Evolutionary conservation across 2,888 invertebrate species (phyloP), one percentile per base, ranked within the genome.

Genomic region (Thecocarcelia acutangulata): DNA sequence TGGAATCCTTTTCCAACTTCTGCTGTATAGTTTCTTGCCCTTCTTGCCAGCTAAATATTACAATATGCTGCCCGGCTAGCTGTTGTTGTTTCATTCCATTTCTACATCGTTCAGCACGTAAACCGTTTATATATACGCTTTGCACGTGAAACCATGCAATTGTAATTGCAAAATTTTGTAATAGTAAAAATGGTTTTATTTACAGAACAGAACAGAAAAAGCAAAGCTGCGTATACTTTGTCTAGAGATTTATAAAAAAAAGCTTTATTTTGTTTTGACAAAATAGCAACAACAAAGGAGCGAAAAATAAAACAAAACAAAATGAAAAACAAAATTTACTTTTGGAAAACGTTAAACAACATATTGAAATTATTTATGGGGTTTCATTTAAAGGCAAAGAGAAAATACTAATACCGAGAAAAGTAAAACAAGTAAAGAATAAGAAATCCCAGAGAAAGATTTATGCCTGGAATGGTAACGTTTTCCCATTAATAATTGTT

Each of bases 361-460:
- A 77, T 56, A 81, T 76, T 61, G 63, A 81, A 77, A 81, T 77
- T 77, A 81, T 77, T 81, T 81, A 81, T 81, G 61, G 56, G 42
- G 44, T 69, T 73, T 77, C 66, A 52, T 81, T 81, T 68, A 61
- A 17, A 15, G 19, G 3, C 13, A 12, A 42, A n/a, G 5, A 37
- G 13, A 15, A 12, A 40, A 21, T n/a, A 9, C 0, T 12, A 21
- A 21, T 33, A 33, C 2, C 2, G n/a, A 15, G 19, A n/a, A 15
- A 9, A 40, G 2, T 1, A 42, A 74, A 54, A 2, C 8, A 12
- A 59, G 1, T 2, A 28, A 37, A 37, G 37, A n/a, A 24, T 17
- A 12, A 9, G 33, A 44, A 19, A n/a, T 21, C n/a, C 8, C 15
- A 17, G 37, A 6, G 1, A 0, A n/a, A 37, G 33, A 58, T 58